phyloP scores from a whole-genome alignment of 2,113 vertebrate species.

The Heptranchias perlo region DNA sequence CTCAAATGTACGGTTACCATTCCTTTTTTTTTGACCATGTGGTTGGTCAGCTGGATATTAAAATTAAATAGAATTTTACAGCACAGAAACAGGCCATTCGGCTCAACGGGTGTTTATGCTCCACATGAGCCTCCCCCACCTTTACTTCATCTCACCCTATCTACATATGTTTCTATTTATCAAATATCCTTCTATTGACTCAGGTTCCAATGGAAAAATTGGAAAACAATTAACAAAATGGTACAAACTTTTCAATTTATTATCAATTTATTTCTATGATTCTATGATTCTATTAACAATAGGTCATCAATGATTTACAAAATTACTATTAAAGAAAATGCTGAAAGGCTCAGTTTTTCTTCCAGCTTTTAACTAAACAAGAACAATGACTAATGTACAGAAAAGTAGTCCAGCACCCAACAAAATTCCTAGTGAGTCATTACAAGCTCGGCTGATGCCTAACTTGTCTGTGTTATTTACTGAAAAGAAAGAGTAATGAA shows the following conservation, averaged over 20 bases:
- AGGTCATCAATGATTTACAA: not conserved
- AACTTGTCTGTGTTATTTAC: constrained; percentile 24
- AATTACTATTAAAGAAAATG: not conserved
- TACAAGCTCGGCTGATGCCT: not conserved
- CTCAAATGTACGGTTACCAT: not conserved
- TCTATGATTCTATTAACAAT: too few species aligned
- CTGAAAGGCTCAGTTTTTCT: not conserved
- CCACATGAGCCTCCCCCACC: not conserved
- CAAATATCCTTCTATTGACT: not conserved
- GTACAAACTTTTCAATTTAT: not conserved
- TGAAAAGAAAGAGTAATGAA: constrained; percentile 21
- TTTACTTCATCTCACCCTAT: not conserved
- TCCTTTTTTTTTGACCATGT: not conserved
- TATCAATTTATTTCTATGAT: too few species aligned
- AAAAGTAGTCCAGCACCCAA: not conserved
- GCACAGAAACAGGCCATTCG: not conserved
- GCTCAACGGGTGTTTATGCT: not conserved
- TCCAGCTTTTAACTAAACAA: not conserved
- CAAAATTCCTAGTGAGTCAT: not conserved
- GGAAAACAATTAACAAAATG: not conserved
- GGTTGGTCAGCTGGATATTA: not conserved
- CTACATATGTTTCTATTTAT: not conserved
- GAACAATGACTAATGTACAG: not conserved
- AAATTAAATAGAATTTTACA: not conserved
- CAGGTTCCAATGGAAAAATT: not conserved